Conservation (phyloP, 2,113 vertebrate species). For the zebrafish (Danio rerio) region DNA sequence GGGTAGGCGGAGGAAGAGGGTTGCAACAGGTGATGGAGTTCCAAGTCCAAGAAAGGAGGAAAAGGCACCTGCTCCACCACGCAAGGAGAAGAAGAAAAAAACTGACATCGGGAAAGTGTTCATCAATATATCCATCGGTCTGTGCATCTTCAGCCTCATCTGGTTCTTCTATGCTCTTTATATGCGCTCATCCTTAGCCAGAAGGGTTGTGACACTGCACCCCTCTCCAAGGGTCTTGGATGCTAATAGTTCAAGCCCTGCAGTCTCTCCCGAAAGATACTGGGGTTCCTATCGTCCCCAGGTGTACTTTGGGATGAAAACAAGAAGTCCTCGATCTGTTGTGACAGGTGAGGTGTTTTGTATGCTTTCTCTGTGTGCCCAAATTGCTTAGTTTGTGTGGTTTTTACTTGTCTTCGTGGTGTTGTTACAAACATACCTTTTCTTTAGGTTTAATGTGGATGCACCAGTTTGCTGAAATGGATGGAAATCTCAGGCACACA, state of each 20-base stretch:
- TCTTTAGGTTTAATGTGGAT: conserved; percentile 93
- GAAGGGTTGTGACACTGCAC: conserved; percentile 81
- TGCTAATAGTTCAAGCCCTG: conserved; percentile 77
- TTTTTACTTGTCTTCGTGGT: neutral
- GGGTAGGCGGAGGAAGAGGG: conserved; percentile 80
- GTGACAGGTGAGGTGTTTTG: conserved; percentile 81
- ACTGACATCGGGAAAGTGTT: conserved; percentile 77
- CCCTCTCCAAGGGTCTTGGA: conserved; percentile 76
- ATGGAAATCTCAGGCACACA: conserved; percentile 84
- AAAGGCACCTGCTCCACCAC: conserved; percentile 67
- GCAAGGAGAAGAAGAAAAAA: conserved; percentile 83
- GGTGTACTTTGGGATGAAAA: conserved; percentile 96
- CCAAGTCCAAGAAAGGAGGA: conserved; percentile 74
- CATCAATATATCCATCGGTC: conserved; percentile 82
- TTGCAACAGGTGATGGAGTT: conserved; percentile 66
- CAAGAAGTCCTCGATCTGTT: conserved; percentile 83
- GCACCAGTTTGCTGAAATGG: conserved; percentile 79
- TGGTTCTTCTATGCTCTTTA: conserved; percentile 80
- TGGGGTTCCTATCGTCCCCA: conserved; percentile 96
- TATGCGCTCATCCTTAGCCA: conserved; percentile 76
- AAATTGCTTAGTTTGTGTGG: neutral
- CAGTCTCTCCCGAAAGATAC: conserved; percentile 79
- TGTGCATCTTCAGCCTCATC: conserved; percentile 79
- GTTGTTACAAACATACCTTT: neutral
- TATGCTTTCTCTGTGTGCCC: neutral